Base-by-base conservation (phyloP, 37 sponge, comb jelly and placozoan species). In the Axinella damicornis region DNA sequence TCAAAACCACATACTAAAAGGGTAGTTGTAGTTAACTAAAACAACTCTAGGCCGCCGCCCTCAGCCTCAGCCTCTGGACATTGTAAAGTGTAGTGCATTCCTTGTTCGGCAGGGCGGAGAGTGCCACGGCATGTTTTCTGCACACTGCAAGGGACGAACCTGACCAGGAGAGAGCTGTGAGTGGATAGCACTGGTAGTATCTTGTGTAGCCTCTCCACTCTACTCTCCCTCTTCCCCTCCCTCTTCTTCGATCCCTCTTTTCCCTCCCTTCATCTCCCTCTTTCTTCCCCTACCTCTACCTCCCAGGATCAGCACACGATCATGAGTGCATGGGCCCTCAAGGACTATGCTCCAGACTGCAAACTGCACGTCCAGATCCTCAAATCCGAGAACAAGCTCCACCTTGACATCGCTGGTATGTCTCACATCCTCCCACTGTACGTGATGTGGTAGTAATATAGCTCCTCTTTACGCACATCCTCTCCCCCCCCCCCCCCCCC, bases 321-420 rank as follows among this genome's bases (percentile, higher is more conserved):
- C 25, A 74, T 94, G 65, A 46, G 91, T 80, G 91, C 91, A 6
- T 90, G 91, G 88, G 54, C 95, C 0, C 57, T 94, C 24, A 87
- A 66, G 56, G 74, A 65, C 73, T 87, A 60, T 46, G 88, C 91
- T 36, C 46, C 6, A 46, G 24, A 72, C 32, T 67, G 75, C 69
- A 82, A 77, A 34, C 81, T 94, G 17, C 87, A 84, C 40, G 95
- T 94, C 1, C 95, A 94, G 62, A 79, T 90, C 16, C 83, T 90
- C 18, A 71, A 84, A 34, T 91, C 85, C 0, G 88, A 87, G 71
- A 94, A 72, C 82, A 65, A 69, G 62, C 52, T 84, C 46, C 85
- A 87, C 59, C 79, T 94, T 53, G 78, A 79, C 19, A 21, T 62
- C 19, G 74, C 74, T 46, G 46, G 34, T 25, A 27, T 24, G 14